Percentiles rank a stretch among this genome's conserved stretches.
Evolutionary conservation across 2,797 vertebrate genomes (phyloP).

Genomic region (Chromobotia macracanthus): DNA sequence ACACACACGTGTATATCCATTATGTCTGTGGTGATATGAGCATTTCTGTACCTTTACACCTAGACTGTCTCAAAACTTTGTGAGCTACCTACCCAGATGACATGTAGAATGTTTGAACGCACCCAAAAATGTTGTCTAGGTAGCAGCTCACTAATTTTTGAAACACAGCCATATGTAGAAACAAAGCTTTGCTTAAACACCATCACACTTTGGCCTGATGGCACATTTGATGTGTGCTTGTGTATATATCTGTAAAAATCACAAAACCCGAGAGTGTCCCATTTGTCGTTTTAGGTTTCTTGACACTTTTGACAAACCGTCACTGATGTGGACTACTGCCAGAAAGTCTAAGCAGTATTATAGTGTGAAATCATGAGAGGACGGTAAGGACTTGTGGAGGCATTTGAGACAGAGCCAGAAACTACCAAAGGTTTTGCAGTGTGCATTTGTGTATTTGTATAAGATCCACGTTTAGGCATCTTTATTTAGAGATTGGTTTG

Average conservation of each 20-base stretch:
- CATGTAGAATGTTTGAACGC: not conserved
- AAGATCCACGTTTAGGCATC: conserved; percentile 26
- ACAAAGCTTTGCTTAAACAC: not conserved
- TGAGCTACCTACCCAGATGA: not conserved
- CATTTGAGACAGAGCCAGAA: not conserved
- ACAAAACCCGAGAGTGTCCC: not conserved
- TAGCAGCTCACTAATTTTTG: not conserved
- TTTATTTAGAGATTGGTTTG: conserved; percentile 45
- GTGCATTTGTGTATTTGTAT: conserved; percentile 15
- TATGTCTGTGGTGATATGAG: conserved; percentile 7
- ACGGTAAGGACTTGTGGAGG: not conserved
- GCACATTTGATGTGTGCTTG: not conserved
- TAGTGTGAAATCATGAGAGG: not conserved
- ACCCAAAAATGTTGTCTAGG: not conserved
- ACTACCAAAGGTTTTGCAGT: not conserved
- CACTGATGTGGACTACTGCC: not conserved
- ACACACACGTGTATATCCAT: not conserved
- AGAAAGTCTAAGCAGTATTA: not conserved
- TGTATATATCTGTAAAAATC: not conserved
- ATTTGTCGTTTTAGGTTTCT: not conserved
- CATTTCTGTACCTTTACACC: conserved; percentile 18
- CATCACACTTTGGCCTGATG: not conserved
- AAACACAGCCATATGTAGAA: not conserved
- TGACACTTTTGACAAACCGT: not conserved
- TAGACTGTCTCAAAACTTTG: not conserved